Evolutionary conservation across 2,113 vertebrate genomes (phyloP).

Genomic region (Parus major): DNA sequence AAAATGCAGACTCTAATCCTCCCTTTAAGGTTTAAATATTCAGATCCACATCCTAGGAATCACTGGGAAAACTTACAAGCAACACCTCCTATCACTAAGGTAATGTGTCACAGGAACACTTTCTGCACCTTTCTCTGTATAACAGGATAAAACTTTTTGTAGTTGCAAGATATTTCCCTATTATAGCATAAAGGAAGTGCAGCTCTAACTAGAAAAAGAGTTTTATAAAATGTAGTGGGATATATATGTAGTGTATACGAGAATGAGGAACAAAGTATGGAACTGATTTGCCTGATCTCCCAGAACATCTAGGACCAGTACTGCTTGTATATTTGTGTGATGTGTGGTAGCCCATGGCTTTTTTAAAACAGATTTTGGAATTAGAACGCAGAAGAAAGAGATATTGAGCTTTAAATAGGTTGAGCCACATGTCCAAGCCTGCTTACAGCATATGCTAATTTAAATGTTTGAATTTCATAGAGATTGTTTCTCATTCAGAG

Average conservation of each 20-base stretch:
- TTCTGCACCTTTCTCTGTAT: background rate
- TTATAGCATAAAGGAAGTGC: background rate
- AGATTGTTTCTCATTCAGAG: slow-evolving; percentile 33
- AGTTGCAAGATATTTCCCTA: background rate
- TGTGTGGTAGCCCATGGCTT: background rate
- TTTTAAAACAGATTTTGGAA: background rate
- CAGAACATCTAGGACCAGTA: background rate
- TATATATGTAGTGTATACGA: background rate
- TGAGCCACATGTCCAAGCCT: slow-evolving; percentile 35
- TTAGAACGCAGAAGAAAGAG: slow-evolving; percentile 21
- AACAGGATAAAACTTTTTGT: background rate
- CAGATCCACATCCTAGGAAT: background rate
- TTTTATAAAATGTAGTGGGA: background rate
- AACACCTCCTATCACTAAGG: background rate
- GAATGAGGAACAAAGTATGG: background rate
- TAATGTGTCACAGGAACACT: background rate
- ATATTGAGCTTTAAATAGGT: slow-evolving; percentile 30
- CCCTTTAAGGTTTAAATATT: background rate
- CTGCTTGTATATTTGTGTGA: background rate
- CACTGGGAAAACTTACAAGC: background rate
- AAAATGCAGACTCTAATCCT: accelerated
- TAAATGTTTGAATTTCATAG: slow-evolving; percentile 52
- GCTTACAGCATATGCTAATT: slow-evolving; percentile 50
- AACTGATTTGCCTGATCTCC: background rate
- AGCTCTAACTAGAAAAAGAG: background rate